phyloP scores from a whole-genome alignment of 2,888 invertebrate species.

The Blera fallax region DNA sequence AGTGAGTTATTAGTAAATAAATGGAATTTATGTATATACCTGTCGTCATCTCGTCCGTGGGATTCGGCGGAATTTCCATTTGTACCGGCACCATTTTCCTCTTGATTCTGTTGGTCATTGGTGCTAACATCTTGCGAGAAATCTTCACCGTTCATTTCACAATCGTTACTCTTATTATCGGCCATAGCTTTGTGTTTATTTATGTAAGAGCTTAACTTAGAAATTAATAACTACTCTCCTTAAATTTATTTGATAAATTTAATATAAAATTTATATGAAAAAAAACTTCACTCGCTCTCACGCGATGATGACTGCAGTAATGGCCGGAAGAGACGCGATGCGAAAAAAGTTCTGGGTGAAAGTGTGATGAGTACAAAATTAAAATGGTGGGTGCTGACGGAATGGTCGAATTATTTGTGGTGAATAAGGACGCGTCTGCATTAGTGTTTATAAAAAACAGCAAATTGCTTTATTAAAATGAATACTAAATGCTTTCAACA shows the following conservation, averaged over 20 bases:
- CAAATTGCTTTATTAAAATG: too few relatives aligned
- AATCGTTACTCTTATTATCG: constrained; percentile 84
- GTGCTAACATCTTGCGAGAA: constrained; percentile 89
- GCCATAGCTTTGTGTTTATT: constrained; percentile 81
- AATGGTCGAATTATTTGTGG: constrained; percentile 28
- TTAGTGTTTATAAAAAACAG: too few relatives aligned
- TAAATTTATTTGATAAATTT: constrained; percentile 69
- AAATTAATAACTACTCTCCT: constrained; percentile 68
- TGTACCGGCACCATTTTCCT: constrained; percentile 85
- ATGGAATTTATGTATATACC: constrained; percentile 82
- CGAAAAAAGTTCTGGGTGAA: constrained; percentile 63
- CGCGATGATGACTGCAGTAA: constrained; percentile 77
- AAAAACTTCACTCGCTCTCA: constrained; percentile 75
- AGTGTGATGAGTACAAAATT: constrained; percentile 29
- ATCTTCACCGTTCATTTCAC: constrained; percentile 90
- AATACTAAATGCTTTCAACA: too few relatives aligned
- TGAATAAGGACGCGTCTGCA: constrained; percentile 1
- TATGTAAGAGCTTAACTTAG: constrained; percentile 67
- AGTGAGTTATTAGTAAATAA: not conserved
- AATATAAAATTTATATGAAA: constrained; percentile 57
- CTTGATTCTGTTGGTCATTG: constrained; percentile 83
- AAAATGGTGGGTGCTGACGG: constrained; percentile 21
- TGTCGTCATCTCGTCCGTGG: constrained; percentile 88
- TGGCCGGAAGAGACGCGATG: constrained; percentile 81
- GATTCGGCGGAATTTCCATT: constrained; percentile 77